Evolutionary conservation across 2,113 vertebrate genomes (phyloP).

Genomic region (Neodontobutis hainanensis): DNA sequence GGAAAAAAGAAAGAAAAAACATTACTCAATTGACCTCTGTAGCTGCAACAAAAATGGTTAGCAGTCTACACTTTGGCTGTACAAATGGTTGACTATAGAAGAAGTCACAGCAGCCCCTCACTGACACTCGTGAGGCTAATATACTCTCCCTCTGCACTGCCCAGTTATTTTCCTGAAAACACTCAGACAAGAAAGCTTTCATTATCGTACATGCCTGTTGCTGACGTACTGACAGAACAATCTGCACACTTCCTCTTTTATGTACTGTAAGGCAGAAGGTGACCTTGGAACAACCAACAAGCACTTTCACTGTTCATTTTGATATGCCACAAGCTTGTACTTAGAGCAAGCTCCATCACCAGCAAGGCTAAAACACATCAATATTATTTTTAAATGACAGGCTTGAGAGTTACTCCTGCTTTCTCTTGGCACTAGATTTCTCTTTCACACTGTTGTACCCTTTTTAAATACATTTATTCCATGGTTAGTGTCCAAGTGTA

Average conservation of each 20-base stretch:
- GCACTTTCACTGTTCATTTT: constrained; percentile 27
- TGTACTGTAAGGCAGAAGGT: constrained; percentile 2
- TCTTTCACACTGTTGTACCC: too few species aligned
- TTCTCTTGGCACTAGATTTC: background rate
- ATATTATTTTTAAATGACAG: background rate
- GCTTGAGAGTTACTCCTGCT: background rate
- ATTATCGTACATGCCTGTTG: constrained; percentile 3
- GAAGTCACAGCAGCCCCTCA: background rate
- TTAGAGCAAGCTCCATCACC: background rate
- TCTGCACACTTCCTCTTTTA: background rate
- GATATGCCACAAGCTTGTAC: constrained; percentile 15
- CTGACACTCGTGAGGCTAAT: constrained; percentile 1
- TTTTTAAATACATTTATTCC: too few species aligned
- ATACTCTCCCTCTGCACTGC: constrained; percentile 7
- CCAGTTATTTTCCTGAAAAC: constrained; percentile 8
- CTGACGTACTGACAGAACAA: background rate
- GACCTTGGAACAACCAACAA: constrained; percentile 21
- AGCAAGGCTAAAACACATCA: background rate
- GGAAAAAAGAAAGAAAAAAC: too few species aligned
- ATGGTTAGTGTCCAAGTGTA: too few species aligned
- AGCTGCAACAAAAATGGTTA: background rate
- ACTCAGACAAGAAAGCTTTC: constrained; percentile 3
- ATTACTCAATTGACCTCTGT: background rate
- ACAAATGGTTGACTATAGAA: background rate
- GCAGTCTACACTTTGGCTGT: background rate